Percentiles rank a stretch among this genome's conserved stretches.
Evolutionary conservation across 2,797 vertebrate species (phyloP).

Genomic region (Austrolebias charrua): DNA sequence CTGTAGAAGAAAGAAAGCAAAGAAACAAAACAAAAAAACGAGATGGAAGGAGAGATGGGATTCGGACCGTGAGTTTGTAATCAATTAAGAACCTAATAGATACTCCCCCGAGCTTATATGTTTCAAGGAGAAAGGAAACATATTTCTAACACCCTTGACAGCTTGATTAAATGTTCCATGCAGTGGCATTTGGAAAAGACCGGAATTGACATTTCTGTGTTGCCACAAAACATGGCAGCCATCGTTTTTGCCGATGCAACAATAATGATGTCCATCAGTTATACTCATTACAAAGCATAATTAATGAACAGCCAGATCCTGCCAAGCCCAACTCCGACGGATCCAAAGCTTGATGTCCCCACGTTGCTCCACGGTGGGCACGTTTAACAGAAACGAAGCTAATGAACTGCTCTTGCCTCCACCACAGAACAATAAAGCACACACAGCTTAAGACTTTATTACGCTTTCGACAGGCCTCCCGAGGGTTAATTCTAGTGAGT

Average conservation of each 20-base stretch:
- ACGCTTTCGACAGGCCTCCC: conserved; percentile 14
- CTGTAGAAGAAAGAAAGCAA: conserved; percentile 29
- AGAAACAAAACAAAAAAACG: conserved; percentile 11
- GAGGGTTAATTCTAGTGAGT: conserved; percentile 28
- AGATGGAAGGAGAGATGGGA: conserved; percentile 59
- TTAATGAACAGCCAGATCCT: conserved; percentile 75
- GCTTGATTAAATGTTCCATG: conserved; percentile 57
- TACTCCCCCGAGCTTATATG: conserved; percentile 49
- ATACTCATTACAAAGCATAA: conserved; percentile 73
- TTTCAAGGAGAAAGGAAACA: conserved; percentile 61
- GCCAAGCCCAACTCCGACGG: conserved; percentile 62
- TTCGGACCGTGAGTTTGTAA: conserved; percentile 61
- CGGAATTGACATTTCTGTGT: conserved; percentile 45
- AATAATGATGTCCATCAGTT: conserved; percentile 71
- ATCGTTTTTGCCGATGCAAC: conserved; percentile 64
- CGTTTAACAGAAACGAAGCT: conserved; percentile 67
- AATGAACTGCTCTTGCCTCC: conserved; percentile 60
- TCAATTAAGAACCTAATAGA: conserved; percentile 67
- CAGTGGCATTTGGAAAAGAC: conserved; percentile 48
- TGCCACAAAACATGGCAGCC: conserved; percentile 66
- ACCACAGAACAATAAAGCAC: conserved; percentile 31
- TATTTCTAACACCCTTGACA: conserved; percentile 50
- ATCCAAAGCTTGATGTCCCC: conserved; percentile 66
- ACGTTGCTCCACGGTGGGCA: conserved; percentile 60
- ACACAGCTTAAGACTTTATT: conserved; percentile 45